These are phyloP conservation scores for Muscicapa comitata DNA, from an alignment of 2,797 vertebrate genomes.

Conservation along the genomic window DNA sequence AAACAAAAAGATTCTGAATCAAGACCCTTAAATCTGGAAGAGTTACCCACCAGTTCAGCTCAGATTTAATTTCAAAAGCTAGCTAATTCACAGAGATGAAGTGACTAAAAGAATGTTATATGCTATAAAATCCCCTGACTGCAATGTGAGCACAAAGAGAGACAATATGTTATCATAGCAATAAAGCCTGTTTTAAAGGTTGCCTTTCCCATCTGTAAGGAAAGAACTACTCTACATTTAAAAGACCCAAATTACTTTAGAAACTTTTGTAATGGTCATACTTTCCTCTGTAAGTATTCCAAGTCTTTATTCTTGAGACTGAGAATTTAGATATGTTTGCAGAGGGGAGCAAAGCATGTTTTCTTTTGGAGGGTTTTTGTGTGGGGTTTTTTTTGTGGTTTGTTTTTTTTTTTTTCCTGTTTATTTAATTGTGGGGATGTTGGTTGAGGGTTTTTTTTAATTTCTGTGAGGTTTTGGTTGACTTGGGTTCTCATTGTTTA, in stretches of 20 bases:
- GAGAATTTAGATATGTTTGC: not conserved
- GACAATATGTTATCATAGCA: not conserved
- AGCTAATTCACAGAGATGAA: not conserved
- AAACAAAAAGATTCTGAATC: not conserved
- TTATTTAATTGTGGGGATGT: not conserved
- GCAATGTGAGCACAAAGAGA: not conserved
- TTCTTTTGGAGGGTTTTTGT: not conserved
- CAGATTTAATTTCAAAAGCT: not conserved
- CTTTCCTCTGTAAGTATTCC: not conserved
- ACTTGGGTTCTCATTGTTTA: not conserved
- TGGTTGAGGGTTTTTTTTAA: fast-evolving
- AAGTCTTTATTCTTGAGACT: not conserved
- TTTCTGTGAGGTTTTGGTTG: not conserved
- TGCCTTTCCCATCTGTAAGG: not conserved
- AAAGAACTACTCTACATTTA: not conserved
- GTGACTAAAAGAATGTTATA: not conserved
- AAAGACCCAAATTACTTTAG: not conserved
- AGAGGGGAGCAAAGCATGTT: fast-evolving
- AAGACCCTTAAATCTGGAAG: not conserved
- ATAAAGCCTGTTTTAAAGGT: not conserved
- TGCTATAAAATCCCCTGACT: not conserved
- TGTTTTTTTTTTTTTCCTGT: fast-evolving
- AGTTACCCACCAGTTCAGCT: not conserved
- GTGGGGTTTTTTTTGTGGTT: no score
- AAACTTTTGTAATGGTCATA: not conserved